Evolutionary conservation across 1,140 invertebrate species (phyloP), one percentile per base, ranked within the genome.

Genomic region (Cyphomyrmex costatus): DNA sequence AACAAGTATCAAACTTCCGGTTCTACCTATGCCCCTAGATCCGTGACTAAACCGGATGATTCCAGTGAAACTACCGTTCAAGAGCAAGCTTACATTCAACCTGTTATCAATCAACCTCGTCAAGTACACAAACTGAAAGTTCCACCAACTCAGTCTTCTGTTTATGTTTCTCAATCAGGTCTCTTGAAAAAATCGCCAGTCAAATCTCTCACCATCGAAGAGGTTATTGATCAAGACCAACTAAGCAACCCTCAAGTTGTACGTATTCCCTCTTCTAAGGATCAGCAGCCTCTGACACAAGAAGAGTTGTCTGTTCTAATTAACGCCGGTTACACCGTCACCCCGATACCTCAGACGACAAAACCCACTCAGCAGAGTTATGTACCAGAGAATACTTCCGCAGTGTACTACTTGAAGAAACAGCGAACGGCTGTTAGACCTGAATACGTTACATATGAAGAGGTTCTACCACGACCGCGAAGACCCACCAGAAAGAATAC

Each of bases 261-360:
- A n/a, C 88, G 93, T 5, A 85, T 93, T 42, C 93, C 92, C 1
- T 89, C 88, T 14, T 76, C 93, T 0, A 94, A 93, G 49, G 87
- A 78, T 21, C 91, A 30, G 2, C 91, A 93, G n/a, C 83, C 94
- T 1, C 66, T 95, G 1, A 94, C 94, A 0, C 93, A 93, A 19
- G 92, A 93, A 4, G 95, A 95, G 60, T 85, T 95, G 3, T 91
- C 93, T 0, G 92, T 91, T 6, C 70, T 95, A 0, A 93, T 95
- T 27, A 93, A 95, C 49, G 93, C 94, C 7, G 95, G 94, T 3
- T 95, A 94, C 68, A 93, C 92, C 0, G 94, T 95, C 0, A 94
- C 94, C 1, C 93, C 95, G 12, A 91, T 95, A 51, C 91, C 94
- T 36, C 93, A 92, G 10, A 63, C 90, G 0, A 85, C 77, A 0